phyloP scores from a whole-genome alignment of 2,888 invertebrate species.

The Nesidiocoris tenuis region DNA sequence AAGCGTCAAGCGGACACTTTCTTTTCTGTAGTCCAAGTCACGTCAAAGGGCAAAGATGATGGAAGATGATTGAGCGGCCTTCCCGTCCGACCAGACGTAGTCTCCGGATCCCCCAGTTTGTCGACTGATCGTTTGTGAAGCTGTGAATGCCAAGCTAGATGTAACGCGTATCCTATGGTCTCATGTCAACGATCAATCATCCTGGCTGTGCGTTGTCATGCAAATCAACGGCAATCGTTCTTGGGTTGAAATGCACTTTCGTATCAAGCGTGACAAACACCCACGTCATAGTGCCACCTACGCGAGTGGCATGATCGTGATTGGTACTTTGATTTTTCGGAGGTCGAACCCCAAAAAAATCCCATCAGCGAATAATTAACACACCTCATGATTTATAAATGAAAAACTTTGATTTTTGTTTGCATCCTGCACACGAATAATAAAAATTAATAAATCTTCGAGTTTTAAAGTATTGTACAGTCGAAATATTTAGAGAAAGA shows the following conservation, averaged over 20 bases:
- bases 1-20: neutral
- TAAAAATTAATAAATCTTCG: too few relatives aligned
- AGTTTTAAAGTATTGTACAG: too few relatives aligned
- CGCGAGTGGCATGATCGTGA: neutral
- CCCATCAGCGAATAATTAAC: too few relatives aligned
- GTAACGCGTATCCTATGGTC: neutral
- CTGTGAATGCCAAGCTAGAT: neutral
- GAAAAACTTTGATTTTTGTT: too few relatives aligned
- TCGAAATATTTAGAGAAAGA: too few relatives aligned
- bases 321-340: too few relatives aligned
- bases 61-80: neutral
- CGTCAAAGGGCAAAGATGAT: neutral
- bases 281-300: neutral
- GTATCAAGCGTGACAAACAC: neutral
- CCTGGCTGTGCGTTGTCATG: constrained; percentile 10
- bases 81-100: neutral
- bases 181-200: neutral
- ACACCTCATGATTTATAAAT: too few relatives aligned
- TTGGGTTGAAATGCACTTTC: neutral
- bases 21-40: neutral
- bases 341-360: too few relatives aligned
- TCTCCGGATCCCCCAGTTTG: neutral
- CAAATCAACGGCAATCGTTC: constrained; percentile 19
- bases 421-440: too few relatives aligned
- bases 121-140: neutral